Base-by-base conservation (phyloP, 2,888 invertebrate species). In the Eupithecia dodoneata region DNA sequence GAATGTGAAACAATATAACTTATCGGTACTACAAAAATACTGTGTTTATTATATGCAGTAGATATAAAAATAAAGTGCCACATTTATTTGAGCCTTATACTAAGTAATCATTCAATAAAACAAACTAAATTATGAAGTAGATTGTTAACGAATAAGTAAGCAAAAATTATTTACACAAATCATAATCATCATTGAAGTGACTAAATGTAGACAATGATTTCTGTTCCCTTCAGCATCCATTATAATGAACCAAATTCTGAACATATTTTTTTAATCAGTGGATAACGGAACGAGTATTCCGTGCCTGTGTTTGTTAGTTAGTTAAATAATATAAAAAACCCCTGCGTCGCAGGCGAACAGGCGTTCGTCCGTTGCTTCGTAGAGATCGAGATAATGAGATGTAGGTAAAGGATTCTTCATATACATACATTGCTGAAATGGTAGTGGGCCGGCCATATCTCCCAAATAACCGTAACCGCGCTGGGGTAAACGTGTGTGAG, bases 61-160 rank as follows among this genome's bases (percentile, higher is more conserved):
- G 47, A 30, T 70, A 47, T 47, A 70, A 70, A 70, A 49, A 70
- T 70, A 70, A 70, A 45, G 70, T 47, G 49, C 41, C 72, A 70
- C 15, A 41, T 67, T 69, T 65, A 45, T 63, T 63, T 44, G 69
- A 66, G 42, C 41, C 45, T 73, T 71, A 76, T 45, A 49, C 70
- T 73, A 71, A 0, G 15, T 73, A 7, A 52, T 49, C 52, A 52
- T 45, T 65, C 65, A 71, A 44, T 12, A 65, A 70, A 74, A 71
- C n/a, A 41, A 75, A 55, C 12, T 18, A 66, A 71, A 63, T 63
- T 63, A 30, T 63, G 3, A 59, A 63, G 18, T 63, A 63, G 12
- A 63, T n/a, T 63, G n/a, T 63, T 63, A 63, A 63, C 6, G 12
- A 30, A 12, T 30, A 63, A 63, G 63, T 63, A 63, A 30, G 18